Base-by-base conservation (phyloP, 1,140 invertebrate species). In the Gonioctena quinquepunctata region DNA sequence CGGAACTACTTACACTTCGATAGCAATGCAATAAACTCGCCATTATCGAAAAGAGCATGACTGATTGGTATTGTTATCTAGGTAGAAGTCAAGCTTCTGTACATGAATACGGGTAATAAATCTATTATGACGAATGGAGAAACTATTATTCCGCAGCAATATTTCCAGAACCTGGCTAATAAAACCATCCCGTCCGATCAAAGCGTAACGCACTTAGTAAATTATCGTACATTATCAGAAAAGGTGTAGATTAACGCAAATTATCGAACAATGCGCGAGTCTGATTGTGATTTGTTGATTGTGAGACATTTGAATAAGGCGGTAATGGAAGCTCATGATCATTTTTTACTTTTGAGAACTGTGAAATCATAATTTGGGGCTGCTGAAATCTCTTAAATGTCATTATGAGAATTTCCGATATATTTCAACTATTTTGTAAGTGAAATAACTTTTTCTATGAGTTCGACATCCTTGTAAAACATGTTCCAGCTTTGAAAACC, bases 61-160 rank as follows among this genome's bases (percentile, higher is more conserved):
- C 27, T 8, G 59, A 61, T 61, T 33, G 54, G 25, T 21, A 57
- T 57, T 57, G 25, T 57, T 57, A 13, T n/a, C 54, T 23, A 23
- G 54, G 54, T 57, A 57, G 33, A 42, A 42, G 33, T 27, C 18
- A 4, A 61, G 59, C 59, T 61, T 23, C 59, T 28, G 59, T 61
- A 25, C n/a, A 61, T 61, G 59, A 61, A 61, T 33, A 61, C 27
- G 19, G 19, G 16, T 25, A 26, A 61, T 61, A 61, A 61, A 61
- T 61, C 59, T 61, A 61, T 61, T 27, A 61, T 61, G 59, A 61
- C 27, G 59, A 28, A 61, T 61, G 27, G 57, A 60, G 59, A 54
- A 21, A 54, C 52, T 33, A 26, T 61, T 61, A 61, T 61, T 61
- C 22, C 16, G 6, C 25, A n/a, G 59, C 27, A 27, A 19, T 25